Conservation (phyloP, 2,113 vertebrate species). For the Tachysurus fulvidraco region DNA sequence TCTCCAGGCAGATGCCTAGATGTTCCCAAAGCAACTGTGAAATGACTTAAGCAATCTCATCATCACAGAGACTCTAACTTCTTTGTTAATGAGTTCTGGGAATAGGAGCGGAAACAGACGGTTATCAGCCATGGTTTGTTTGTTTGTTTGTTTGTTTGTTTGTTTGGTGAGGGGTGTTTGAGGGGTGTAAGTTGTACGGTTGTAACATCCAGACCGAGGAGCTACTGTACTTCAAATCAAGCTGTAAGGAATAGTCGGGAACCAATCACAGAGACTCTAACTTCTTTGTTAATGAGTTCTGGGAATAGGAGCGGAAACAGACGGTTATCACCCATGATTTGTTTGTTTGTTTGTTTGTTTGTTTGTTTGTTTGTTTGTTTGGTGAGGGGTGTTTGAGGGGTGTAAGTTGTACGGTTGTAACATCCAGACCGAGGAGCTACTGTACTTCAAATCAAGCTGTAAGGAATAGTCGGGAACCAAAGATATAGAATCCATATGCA, state of each 20-base stretch:
- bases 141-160: too few relatives aligned
- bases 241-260: too few relatives aligned
- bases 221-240: not conserved
- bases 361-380: too few relatives aligned
- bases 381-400: not conserved
- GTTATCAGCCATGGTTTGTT: not conserved
- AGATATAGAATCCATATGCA: too few relatives aligned
- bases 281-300: not conserved
- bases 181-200: not conserved
- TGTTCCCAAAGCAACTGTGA: not conserved
- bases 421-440: not conserved
- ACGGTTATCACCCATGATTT: not conserved
- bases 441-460: not conserved
- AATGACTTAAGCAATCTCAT: too few relatives aligned
- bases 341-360: too few relatives aligned
- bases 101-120: not conserved
- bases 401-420: not conserved
- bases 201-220: not conserved
- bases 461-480: too few relatives aligned
- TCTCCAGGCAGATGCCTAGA: not conserved
- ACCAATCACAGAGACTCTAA: too few relatives aligned
- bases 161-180: too few relatives aligned
- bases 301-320: not conserved
- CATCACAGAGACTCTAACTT: too few relatives aligned
- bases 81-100: not conserved